Evolutionary conservation across 2,113 vertebrate species (phyloP), one percentile per base, ranked within the genome.

Genomic region (Leptobrachium ailaonicum): DNA sequence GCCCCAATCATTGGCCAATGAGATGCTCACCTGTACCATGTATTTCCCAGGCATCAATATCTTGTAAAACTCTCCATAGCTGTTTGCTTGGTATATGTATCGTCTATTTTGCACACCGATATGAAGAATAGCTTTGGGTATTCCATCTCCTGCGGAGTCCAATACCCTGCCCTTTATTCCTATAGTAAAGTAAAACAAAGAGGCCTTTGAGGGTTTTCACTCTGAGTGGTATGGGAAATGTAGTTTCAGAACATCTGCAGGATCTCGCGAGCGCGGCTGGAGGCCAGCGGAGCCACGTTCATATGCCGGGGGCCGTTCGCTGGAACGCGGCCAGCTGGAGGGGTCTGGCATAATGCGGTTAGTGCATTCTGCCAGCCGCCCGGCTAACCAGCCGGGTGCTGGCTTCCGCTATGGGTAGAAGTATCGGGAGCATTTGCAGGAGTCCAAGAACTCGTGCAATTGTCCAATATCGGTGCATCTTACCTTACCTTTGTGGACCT

Each of bases 401-500:
- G 20, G 20, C 20, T 32, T 32, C 20, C 20, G 20, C 20, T 32
- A 32, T 32, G 20, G 20, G 20, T 32, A 32, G 20, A 32, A 32
- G 20, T 32, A 32, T 32, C 20, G 20, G 20, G 0, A 32, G 20
- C 20, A 32, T 32, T 32, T 32, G 20, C 20, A 32, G 20, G 20
- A 32, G 20, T 32, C 20, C 20, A 32, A 32, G 20, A 32, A 32
- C 20, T 32, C 20, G 20, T 32, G 20, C 20, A 32, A 32, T 32
- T 32, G 20, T 32, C 20, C 20, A 32, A 32, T 32, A 32, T 32
- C 20, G 20, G 20, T 32, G 20, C 20, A 32, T 32, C 20, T 32
- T 32, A 32, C 97, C 92, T 69, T 78, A 99, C 97, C 97, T 86
- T 98, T 87, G 86, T 99, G 97, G 32, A 95, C 94, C 90, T 97